These are phyloP conservation scores for Pedicia rivosa DNA, from an alignment of 2,888 invertebrate genomes.

Conservation along the genomic window DNA sequence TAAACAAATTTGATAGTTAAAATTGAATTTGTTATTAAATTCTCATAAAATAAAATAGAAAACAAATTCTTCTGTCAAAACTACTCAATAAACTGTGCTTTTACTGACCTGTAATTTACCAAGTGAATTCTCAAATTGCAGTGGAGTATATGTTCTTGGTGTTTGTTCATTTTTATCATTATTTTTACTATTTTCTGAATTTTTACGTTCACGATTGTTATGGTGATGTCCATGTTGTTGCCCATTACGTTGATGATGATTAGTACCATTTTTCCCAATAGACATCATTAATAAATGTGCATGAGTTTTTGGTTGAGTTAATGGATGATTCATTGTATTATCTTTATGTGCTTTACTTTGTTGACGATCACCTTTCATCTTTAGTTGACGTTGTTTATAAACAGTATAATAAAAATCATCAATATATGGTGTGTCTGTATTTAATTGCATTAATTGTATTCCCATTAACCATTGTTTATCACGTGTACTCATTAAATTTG, in stretches of 20 bases:
- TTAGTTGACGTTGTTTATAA: constrained; percentile 46
- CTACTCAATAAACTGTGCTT: constrained; percentile 18
- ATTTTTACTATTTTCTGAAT: constrained; percentile 29
- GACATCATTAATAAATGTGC: constrained; percentile 30
- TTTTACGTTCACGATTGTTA: constrained; percentile 38
- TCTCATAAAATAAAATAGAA: too few relatives aligned
- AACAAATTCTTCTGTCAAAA: constrained; percentile 17
- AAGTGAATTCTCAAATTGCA: constrained; percentile 89
- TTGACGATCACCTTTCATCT: constrained; percentile 37
- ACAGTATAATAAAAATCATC: constrained; percentile 96
- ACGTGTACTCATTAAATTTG: constrained; percentile 81
- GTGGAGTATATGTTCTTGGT: constrained; percentile 51
- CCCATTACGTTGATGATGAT: constrained; percentile 33
- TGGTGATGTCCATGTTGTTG: too few relatives aligned
- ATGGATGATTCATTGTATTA: constrained; percentile 46
- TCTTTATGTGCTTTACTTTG: constrained; percentile 44
- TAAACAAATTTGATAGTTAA: too few relatives aligned
- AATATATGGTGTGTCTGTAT: constrained; percentile 87
- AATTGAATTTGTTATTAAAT: too few relatives aligned
- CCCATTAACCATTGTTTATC: constrained; percentile 96
- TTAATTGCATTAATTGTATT: constrained; percentile 85
- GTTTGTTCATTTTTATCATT: constrained; percentile 33
- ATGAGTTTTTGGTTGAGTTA: constrained; percentile 31
- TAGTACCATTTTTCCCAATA: constrained; percentile 29
- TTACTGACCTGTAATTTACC: constrained; percentile 58